A percentile compares a stretch with the other conserved stretches of the same genome.
Conservation (phyloP, 2,113 vertebrate genomes). For the Caracal caracal region DNA sequence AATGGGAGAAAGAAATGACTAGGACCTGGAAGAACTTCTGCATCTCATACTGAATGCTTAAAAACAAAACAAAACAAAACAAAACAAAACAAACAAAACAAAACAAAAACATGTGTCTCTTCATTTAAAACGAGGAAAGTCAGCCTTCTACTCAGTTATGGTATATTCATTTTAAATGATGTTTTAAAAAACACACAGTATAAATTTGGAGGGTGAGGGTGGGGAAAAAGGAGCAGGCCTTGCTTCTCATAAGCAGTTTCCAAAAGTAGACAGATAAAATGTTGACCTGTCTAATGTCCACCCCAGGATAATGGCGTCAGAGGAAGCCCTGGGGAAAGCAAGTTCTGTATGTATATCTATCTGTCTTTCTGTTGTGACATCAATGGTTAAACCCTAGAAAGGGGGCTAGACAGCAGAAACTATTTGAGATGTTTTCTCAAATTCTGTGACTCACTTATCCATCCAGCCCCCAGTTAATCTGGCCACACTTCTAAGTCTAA, state of each 20-base stretch:
- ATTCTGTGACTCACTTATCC: not conserved
- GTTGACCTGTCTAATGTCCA: not conserved
- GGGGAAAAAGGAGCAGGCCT: not conserved
- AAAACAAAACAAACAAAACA: too few species aligned
- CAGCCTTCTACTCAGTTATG: not conserved
- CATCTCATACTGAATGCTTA: not conserved
- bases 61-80: too few species aligned
- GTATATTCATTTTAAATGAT: not conserved
- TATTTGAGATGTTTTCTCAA: not conserved
- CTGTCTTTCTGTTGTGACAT: not conserved
- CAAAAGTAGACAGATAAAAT: not conserved
- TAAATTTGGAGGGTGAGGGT: not conserved
- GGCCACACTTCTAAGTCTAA: not conserved
- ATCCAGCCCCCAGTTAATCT: not conserved
- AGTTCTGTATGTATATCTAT: not conserved
- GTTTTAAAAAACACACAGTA: not conserved
- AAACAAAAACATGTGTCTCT: not conserved
- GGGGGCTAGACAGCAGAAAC: not conserved
- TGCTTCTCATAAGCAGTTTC: not conserved
- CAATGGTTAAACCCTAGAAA: not conserved
- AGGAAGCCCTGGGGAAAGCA: not conserved
- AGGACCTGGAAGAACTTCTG: not conserved
- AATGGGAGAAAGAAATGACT: not conserved
- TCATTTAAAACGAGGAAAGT: not conserved
- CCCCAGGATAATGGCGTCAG: not conserved